Evolutionary conservation across 2,113 vertebrate genomes (phyloP), one percentile per base, ranked within the genome.

Genomic region (Sinocyclocheilus maitianheensis): DNA sequence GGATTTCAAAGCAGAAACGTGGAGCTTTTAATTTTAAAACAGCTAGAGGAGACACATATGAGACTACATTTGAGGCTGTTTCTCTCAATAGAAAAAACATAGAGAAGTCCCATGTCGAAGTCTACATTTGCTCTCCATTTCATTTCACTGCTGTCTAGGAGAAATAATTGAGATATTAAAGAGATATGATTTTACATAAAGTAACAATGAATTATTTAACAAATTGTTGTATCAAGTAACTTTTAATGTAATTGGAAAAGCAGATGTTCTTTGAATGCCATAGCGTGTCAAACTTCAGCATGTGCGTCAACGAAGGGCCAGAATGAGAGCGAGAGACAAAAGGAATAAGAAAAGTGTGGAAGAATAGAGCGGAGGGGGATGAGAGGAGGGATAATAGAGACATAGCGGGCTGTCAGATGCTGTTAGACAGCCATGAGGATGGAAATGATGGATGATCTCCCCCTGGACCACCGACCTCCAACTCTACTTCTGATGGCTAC

Each of bases 401-500:
- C 82, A 72, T 80, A 79, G 60, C 76, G 3, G 77, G n/a, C 62
- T 87, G 84, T 77, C 72, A 85, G 72, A 85, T 76, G 75, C 72
- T 85, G 75, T 87, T 84, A 87, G 86, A 83, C 75, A 62, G 76
- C 63, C 75, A 65, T 62, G 71, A 65, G 79, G 81, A 71, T 62
- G 74, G 85, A 77, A 69, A 87, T 87, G 86, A 85, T 85, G 77
- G 86, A 87, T 84, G 60, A 71, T 81, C 43, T 81, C 77, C 51
- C 62, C 30, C 37, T 58, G 76, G 76, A 53, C 75, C 84, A 78
- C 76, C 62, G 74, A 77, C 75, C 74, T 63, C 74, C 84, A 26
- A 77, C 76, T 53, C 60, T 60, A 67, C 43, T 78, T 53, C 75
- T 83, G 81, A 83, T 83, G 65, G 81, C 81, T 72, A 83, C 81